Evolutionary conservation across 2,888 invertebrate genomes (phyloP).

Genomic region (Hypercompe scribonia): DNA sequence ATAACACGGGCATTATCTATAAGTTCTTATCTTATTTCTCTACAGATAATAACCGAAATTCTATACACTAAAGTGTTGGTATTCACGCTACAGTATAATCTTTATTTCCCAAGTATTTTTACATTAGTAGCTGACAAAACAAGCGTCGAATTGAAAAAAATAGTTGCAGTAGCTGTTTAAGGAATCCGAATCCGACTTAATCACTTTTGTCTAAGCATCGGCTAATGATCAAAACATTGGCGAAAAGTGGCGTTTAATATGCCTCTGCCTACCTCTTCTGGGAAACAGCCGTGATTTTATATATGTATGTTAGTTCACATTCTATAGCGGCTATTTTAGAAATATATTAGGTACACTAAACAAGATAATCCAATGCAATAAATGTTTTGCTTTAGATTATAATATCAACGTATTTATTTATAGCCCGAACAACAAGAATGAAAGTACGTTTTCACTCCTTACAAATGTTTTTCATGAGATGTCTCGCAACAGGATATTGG

Average conservation of each 20-base stretch:
- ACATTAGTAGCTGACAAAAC: background rate
- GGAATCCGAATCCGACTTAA: no score
- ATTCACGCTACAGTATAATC: background rate
- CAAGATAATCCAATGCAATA: no score
- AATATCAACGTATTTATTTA: background rate
- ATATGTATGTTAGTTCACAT: no score
- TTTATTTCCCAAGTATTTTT: background rate
- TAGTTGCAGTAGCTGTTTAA: background rate
- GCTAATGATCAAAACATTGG: no score
- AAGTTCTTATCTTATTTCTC: background rate
- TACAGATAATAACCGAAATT: background rate
- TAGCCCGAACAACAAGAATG: background rate
- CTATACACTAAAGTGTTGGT: background rate
- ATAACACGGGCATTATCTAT: background rate
- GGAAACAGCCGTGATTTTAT: no score
- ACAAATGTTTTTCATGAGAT: background rate
- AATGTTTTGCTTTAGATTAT: background rate
- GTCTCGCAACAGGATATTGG: background rate
- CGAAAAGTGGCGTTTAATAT: no score
- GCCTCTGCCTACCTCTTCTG: no score
- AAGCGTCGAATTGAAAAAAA: background rate
- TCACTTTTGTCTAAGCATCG: background rate
- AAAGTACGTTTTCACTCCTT: background rate
- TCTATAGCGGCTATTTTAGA: background rate
- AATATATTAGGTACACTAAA: no score